Percentiles rank a stretch among this genome's conserved stretches.
These are phyloP conservation scores for Leistus spinibarbis DNA, from an alignment of 2,888 invertebrate genomes.

Conservation along the genomic window DNA sequence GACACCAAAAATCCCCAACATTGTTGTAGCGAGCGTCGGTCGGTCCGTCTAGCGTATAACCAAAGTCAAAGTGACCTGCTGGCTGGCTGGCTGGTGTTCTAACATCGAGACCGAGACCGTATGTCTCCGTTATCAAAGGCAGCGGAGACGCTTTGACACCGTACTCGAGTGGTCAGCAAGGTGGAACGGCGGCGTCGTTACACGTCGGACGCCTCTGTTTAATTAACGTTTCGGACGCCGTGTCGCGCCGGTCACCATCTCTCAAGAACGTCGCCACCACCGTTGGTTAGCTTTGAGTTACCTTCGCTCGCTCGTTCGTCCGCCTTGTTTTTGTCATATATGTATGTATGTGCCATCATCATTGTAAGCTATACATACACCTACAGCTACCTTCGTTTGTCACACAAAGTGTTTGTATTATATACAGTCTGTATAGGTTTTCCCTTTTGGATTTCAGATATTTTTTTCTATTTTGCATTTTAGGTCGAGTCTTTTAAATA, in stretches of 20 bases:
- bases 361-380: too few species aligned
- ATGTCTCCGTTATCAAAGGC: constrained; percentile 28
- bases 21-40: too few species aligned
- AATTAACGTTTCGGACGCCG: constrained; percentile 2
- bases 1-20: neutral
- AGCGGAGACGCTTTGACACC: constrained; percentile 27
- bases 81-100: too few species aligned
- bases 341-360: too few species aligned
- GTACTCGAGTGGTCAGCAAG: constrained; percentile 29
- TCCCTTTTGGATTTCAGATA: too few species aligned
- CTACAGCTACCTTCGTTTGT: too few species aligned
- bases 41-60: neutral
- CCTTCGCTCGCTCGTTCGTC: too few species aligned
- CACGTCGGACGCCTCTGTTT: constrained; percentile 21
- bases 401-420: too few species aligned
- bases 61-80: constrained; percentile 4
- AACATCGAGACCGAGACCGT: neutral
- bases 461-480: too few species aligned
- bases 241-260: neutral
- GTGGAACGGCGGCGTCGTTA: constrained; percentile 20
- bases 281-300: neutral
- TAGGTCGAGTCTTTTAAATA: too few species aligned
- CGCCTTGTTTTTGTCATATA: too few species aligned
- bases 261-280: neutral
- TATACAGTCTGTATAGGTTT: too few species aligned